phyloP scores from a whole-genome alignment of 2,888 invertebrate species.

The Chirona hameri region DNA sequence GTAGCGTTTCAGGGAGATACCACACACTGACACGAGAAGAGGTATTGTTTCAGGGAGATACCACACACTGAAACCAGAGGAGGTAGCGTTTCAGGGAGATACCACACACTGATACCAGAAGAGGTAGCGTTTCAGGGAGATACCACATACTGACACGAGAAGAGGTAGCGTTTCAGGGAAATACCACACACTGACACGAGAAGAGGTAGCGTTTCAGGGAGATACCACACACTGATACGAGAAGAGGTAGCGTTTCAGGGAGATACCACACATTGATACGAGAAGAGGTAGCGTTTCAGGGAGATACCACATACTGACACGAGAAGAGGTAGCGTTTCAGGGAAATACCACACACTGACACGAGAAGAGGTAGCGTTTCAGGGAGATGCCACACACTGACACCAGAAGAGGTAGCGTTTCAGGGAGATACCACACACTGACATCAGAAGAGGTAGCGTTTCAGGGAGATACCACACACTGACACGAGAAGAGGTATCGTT shows the following conservation, averaged over 20 bases:
- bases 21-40: slow-evolving; percentile 59
- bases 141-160: slow-evolving; percentile 59
- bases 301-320: too few relatives aligned
- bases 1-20: neutral
- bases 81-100: slow-evolving; percentile 37
- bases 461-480: slow-evolving; percentile 40
- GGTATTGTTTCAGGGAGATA: too few relatives aligned
- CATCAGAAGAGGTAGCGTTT: too few relatives aligned
- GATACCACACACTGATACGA: slow-evolving; percentile 39
- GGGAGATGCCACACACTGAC: slow-evolving; percentile 67
- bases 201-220: slow-evolving; percentile 29
- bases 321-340: too few relatives aligned
- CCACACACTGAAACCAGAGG: too few relatives aligned
- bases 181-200: too few relatives aligned
- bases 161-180: too few relatives aligned
- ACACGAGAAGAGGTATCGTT: slow-evolving; percentile 22
- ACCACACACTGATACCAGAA: slow-evolving; percentile 35
- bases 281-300: too few relatives aligned
- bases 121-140: neutral
- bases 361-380: neutral
- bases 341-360: slow-evolving; percentile 40
- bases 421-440: too few relatives aligned
- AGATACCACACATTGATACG: slow-evolving; percentile 59
- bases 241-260: neutral
- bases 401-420: slow-evolving; percentile 36